These are phyloP conservation scores for Dryomyza anilis DNA, from an alignment of 2,888 invertebrate species.

Conservation along the genomic window DNA sequence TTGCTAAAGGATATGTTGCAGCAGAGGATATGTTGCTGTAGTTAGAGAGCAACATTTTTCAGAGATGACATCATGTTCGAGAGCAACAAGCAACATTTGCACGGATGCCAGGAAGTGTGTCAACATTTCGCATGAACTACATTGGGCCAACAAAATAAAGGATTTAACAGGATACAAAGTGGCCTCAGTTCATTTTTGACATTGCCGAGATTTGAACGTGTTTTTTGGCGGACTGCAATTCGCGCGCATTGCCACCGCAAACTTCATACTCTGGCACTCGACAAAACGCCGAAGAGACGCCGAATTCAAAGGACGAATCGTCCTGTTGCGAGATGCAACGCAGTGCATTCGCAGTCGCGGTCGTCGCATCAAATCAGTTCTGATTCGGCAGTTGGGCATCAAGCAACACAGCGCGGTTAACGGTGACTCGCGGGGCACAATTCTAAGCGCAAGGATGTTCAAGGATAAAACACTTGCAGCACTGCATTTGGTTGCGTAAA, in stretches of 20 bases:
- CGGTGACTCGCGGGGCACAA: background rate
- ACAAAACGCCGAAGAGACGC: background rate
- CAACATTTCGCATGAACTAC: conserved; percentile 31
- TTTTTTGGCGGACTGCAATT: background rate
- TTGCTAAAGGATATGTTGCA: too few relatives aligned
- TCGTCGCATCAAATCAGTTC: conserved; percentile 34
- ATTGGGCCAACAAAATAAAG: conserved; percentile 44
- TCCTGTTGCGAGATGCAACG: conserved; percentile 15
- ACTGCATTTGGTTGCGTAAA: conserved; percentile 6
- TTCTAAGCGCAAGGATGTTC: conserved; percentile 7
- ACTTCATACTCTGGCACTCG: too few relatives aligned
- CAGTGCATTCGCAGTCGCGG: conserved; percentile 32
- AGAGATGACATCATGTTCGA: conserved; percentile 24
- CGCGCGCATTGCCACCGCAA: background rate
- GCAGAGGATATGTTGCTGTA: too few relatives aligned
- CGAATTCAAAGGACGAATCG: background rate
- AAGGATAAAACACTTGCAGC: conserved; percentile 1
- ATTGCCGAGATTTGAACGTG: conserved; percentile 50
- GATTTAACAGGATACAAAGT: conserved; percentile 45
- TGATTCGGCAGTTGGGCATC: conserved; percentile 40
- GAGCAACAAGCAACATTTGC: conserved; percentile 10
- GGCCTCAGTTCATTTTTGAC: conserved; percentile 51
- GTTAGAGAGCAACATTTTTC: too few relatives aligned
- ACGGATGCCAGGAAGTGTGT: conserved; percentile 17
- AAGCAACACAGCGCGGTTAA: conserved; percentile 36